A percentile compares a stretch with the other conserved stretches of the same genome.
Evolutionary conservation across 2,888 invertebrate genomes (phyloP).

Genomic region (Orthosia gothica): DNA sequence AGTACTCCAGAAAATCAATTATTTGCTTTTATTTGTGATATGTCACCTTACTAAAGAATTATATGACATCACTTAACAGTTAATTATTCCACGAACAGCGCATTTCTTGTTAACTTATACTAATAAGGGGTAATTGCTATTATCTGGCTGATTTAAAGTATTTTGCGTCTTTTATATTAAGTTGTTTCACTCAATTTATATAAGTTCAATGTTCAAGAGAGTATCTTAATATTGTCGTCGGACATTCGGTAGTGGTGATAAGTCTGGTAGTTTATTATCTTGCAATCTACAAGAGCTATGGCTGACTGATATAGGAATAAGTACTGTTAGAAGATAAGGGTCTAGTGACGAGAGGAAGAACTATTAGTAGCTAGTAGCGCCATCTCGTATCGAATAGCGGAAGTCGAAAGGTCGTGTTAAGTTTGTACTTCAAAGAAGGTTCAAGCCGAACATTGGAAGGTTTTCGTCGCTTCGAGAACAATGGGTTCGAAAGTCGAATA

Average conservation of each 20-base stretch:
- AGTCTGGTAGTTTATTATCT: slow-evolving; percentile 8
- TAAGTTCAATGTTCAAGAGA: slow-evolving; percentile 26
- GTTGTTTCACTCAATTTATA: slow-evolving; percentile 24
- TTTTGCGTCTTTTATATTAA: slow-evolving; percentile 25
- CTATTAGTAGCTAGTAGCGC: too few species aligned
- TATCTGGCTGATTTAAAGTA: slow-evolving; percentile 29
- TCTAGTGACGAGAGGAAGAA: too few species aligned
- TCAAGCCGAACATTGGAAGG: too few species aligned
- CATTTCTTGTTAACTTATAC: slow-evolving; percentile 30
- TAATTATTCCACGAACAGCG: slow-evolving; percentile 45
- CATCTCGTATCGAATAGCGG: too few species aligned
- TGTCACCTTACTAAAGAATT: slow-evolving; percentile 35
- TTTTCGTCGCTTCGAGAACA: too few species aligned
- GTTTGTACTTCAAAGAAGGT: too few species aligned
- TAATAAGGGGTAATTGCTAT: slow-evolving; percentile 37
- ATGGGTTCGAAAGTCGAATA: too few species aligned
- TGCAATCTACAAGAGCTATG: background rate
- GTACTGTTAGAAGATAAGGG: too few species aligned
- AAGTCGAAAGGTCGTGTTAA: too few species aligned
- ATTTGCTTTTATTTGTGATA: slow-evolving; percentile 66
- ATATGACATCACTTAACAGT: slow-evolving; percentile 20
- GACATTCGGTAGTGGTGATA: slow-evolving; percentile 1
- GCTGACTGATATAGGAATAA: background rate
- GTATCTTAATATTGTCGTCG: slow-evolving; percentile 13
- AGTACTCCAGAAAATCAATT: slow-evolving; percentile 16